Conservation (phyloP, 2,888 invertebrate species). For the Hirtodrosophila cameraria region DNA sequence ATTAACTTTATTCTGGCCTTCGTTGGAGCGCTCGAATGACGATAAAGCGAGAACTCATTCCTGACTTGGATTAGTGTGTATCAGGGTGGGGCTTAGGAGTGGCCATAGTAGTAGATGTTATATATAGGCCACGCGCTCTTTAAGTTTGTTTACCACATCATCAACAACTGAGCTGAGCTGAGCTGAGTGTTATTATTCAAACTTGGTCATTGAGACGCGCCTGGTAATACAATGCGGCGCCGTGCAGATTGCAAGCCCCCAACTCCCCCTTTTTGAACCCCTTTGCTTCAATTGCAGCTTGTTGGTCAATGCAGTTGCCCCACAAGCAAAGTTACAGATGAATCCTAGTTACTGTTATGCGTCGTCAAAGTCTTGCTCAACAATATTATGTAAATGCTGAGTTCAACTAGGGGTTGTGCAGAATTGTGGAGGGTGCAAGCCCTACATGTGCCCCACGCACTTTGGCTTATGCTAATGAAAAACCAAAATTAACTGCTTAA, state of each 20-base stretch:
- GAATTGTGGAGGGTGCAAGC: conserved; percentile 6
- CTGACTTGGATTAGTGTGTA: too few species aligned
- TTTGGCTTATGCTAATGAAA: conserved; percentile 13
- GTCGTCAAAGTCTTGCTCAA: conserved; percentile 20
- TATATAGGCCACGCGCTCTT: conserved; percentile 67
- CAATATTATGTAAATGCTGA: conserved; percentile 53
- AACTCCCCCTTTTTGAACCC: too few species aligned
- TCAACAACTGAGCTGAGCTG: too few species aligned
- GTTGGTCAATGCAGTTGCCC: conserved; percentile 21
- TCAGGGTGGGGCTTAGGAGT: conserved; percentile 5
- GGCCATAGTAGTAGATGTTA: conserved; percentile 30
- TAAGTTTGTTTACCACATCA: conserved; percentile 66
- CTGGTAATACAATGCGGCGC: conserved; percentile 36
- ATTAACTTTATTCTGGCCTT: conserved; percentile 62
- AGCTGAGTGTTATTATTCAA: conserved; percentile 51
- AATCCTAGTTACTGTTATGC: conserved; percentile 54
- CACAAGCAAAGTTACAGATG: conserved; percentile 45
- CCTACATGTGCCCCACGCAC: conserved; percentile 24
- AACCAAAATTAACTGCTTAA: conserved; percentile 29
- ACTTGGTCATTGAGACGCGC: conserved; percentile 48
- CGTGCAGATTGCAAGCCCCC: conserved; percentile 17
- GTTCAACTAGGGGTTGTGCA: background rate
- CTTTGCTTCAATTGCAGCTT: background rate
- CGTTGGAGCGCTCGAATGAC: conserved; percentile 32
- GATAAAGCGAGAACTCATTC: conserved; percentile 5